Evolutionary conservation across 1,140 invertebrate species (phyloP), one percentile per base, ranked within the genome.

Genomic region (Hylyphantes graminicola): DNA sequence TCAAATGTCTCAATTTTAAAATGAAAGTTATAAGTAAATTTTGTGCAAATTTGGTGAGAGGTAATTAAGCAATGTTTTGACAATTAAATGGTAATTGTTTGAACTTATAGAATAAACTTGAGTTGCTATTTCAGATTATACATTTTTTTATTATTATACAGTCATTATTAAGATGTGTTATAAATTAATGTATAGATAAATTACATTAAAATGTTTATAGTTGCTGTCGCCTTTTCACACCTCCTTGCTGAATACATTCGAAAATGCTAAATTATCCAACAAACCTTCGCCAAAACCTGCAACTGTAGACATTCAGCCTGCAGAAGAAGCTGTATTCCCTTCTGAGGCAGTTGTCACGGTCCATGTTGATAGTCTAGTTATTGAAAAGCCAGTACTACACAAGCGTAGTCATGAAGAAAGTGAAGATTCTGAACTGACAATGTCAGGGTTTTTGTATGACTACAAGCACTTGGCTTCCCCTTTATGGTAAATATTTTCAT

Each of bases 201-300:
- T 35, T 35, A 35, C 5, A 35, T 35, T 35, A 35, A 35, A 35
- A 2, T 70, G 0, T 83, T 76, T 85, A 7, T 10, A 85, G 82
- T 61, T 76, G 68, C 51, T 85, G 21, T 68, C 82, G 10, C 82
- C 74, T 61, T 70, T 77, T 7, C 74, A 85, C 35, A 64, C 73
- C 35, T 85, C 82, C 12, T 35, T 85, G n/a, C 21, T 85, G 21
- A 77, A 85, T 50, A 64, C 55, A 9, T 85, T 85, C 77, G 82
- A 85, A 61, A 82, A 82, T 82, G 82, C 82, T 54, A 85, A 85
- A 76, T 59, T 65, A 75, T 55, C 50, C 6, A 19, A 50, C 53
- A 77, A 68, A 50, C 51, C 53, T 12, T 83, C 80, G 7, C 51
- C 70, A 10, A 17, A 59, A 50, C 48, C 59, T 48, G 17, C 51